A percentile compares a stretch with the other conserved stretches of the same genome.
These are phyloP conservation scores for Meriones psammophilus DNA, from an alignment of 2,797 vertebrate genomes.

Conservation along the genomic window DNA sequence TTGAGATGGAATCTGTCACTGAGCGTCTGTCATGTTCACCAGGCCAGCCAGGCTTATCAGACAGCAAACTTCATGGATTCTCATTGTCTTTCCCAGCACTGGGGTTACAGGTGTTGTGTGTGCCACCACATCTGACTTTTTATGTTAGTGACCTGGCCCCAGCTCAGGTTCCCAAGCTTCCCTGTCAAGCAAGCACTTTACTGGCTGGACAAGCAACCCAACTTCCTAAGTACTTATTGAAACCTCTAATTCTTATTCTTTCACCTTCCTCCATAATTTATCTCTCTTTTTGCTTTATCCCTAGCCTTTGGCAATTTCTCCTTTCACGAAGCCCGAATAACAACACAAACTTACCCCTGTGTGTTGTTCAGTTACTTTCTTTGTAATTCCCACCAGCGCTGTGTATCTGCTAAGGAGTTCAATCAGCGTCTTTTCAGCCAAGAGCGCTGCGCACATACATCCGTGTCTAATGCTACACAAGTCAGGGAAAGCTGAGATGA, in stretches of 20 bases:
- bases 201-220: not conserved
- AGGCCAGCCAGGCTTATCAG: not conserved
- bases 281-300: not conserved
- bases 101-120: not conserved
- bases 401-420: not conserved
- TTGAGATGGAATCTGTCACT: not conserved
- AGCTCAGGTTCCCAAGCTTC: too few species aligned
- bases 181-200: not conserved
- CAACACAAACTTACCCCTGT: not conserved
- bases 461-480: not conserved
- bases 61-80: not conserved
- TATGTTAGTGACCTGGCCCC: too few species aligned
- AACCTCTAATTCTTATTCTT: not conserved
- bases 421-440: not conserved
- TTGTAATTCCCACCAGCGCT: not conserved
- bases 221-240: not conserved
- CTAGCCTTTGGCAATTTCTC: not conserved
- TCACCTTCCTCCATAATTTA: not conserved
- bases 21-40: not conserved
- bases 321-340: conserved; percentile 58
- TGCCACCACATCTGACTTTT: not conserved
- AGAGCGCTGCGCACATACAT: not conserved
- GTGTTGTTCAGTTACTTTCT: not conserved
- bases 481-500: not conserved
- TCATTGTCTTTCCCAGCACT: not conserved